Conservation (phyloP, 1,140 invertebrate species). For the Drosophila novamexicana region DNA sequence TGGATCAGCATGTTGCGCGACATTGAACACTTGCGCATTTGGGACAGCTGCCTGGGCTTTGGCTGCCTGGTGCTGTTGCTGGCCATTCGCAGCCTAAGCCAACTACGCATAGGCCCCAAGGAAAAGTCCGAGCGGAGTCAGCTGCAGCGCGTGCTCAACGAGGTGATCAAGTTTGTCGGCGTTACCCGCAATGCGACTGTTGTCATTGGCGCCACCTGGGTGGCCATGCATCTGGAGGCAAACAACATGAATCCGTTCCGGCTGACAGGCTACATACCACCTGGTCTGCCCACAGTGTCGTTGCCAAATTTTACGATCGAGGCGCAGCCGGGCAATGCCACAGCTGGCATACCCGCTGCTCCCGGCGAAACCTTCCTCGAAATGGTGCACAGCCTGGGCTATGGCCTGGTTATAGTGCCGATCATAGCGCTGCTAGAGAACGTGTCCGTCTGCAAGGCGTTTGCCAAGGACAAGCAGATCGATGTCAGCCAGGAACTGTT, state of each 20-base stretch:
- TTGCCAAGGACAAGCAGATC: constrained; percentile 90
- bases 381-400: constrained; percentile 90
- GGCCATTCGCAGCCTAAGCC: constrained; percentile 87
- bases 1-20: constrained; percentile 89
- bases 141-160: constrained; percentile 85
- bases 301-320: constrained; percentile 88
- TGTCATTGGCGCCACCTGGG: constrained; percentile 88
- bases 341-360: constrained; percentile 81
- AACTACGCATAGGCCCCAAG: constrained; percentile 86
- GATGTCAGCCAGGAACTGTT: constrained; percentile 94
- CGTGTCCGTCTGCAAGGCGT: constrained; percentile 93
- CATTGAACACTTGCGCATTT: constrained; percentile 87
- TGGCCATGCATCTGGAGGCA: constrained; percentile 86
- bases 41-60: constrained; percentile 89
- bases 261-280: constrained; percentile 87
- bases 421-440: constrained; percentile 93
- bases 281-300: constrained; percentile 88
- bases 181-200: constrained; percentile 92
- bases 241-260: constrained; percentile 62
- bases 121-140: constrained; percentile 85
- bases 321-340: constrained; percentile 70
- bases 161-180: constrained; percentile 87
- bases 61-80: constrained; percentile 89
- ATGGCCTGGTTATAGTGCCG: constrained; percentile 91
- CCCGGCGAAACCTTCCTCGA: constrained; percentile 86